Conservation (phyloP, 2,888 invertebrate species). For the Drosophila prolongata region DNA sequence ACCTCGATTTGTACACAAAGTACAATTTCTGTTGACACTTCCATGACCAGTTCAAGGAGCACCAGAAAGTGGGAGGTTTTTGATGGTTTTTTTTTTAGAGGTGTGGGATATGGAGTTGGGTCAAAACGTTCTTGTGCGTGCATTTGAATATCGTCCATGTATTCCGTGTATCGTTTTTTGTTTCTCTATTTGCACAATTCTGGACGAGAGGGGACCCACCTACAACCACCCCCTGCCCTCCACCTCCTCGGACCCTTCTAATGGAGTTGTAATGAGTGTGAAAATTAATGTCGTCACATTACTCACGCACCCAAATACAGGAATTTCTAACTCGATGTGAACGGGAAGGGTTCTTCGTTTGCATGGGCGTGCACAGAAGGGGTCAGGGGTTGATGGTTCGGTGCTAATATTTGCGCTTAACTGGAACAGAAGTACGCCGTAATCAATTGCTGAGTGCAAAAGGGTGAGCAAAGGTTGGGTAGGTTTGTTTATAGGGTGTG, state of each 20-base stretch:
- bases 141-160: constrained; percentile 53
- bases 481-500: constrained; percentile 18
- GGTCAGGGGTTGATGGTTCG: constrained; percentile 29
- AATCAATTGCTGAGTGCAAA: constrained; percentile 43
- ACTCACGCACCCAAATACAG: constrained; percentile 70
- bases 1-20: constrained; percentile 69
- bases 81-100: neutral
- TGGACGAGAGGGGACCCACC: constrained; percentile 24
- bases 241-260: constrained; percentile 44
- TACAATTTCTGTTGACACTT: constrained; percentile 64
- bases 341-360: constrained; percentile 5
- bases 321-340: constrained; percentile 9
- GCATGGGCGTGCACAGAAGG: neutral
- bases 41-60: constrained; percentile 37
- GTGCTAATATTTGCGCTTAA: constrained; percentile 65
- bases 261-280: constrained; percentile 81
- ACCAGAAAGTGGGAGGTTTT: neutral
- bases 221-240: constrained; percentile 10
- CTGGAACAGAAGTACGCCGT: constrained; percentile 53
- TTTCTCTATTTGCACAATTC: constrained; percentile 20
- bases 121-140: constrained; percentile 67
- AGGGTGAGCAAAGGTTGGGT: constrained; percentile 11
- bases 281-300: constrained; percentile 81
- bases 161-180: constrained; percentile 44
- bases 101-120: constrained; percentile 5